These are phyloP conservation scores for Salpingus planirostris DNA, from an alignment of 2,888 invertebrate species.

Conservation along the genomic window DNA sequence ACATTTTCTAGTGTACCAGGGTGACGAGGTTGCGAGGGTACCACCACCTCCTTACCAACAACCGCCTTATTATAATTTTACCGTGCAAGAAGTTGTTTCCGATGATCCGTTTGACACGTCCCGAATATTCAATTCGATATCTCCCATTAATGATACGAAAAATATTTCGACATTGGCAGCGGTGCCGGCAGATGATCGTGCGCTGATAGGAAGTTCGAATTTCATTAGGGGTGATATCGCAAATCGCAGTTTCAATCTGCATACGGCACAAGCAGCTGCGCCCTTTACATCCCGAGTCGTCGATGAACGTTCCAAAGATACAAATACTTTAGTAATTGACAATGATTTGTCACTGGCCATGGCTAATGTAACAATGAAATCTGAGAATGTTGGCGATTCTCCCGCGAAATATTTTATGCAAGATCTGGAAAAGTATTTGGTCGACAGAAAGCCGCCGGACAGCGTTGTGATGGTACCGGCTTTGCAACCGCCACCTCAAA, in stretches of 20 bases:
- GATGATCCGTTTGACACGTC: constrained; percentile 64
- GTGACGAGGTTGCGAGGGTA: too few species aligned
- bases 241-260: too few species aligned
- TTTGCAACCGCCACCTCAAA: constrained; percentile 43
- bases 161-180: constrained; percentile 1
- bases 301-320: too few species aligned
- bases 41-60: constrained; percentile 47
- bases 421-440: constrained; percentile 55
- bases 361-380: too few species aligned
- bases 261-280: too few species aligned
- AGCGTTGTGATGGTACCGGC: constrained; percentile 42
- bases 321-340: too few species aligned
- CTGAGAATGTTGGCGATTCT: too few species aligned
- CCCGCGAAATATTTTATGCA: constrained; percentile 43
- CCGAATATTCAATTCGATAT: constrained; percentile 16
- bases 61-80: constrained; percentile 45
- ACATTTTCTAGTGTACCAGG: too few species aligned
- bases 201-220: too few species aligned
- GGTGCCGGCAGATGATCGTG: constrained; percentile 9
- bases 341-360: too few species aligned
- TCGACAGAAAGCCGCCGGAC: constrained; percentile 19
- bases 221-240: constrained; percentile 1
- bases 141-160: too few species aligned
- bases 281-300: too few species aligned
- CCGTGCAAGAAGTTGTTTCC: constrained; percentile 23